A percentile compares a stretch with the other conserved stretches of the same genome.
phyloP scores from a whole-genome alignment of 2,797 vertebrate species.

The Sarcophilus harrisii region DNA sequence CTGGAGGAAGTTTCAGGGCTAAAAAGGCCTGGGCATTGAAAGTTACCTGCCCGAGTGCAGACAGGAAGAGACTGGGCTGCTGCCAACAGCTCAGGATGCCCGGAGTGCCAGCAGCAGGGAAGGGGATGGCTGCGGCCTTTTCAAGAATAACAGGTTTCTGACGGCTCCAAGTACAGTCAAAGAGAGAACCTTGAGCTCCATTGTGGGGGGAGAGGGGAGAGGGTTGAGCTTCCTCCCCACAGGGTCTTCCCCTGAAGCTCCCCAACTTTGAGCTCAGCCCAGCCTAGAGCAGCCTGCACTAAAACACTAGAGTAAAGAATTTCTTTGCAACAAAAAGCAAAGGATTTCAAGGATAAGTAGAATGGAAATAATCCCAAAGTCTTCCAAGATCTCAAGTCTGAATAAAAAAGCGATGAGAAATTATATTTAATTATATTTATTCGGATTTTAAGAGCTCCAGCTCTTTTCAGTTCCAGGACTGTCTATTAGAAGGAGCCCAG shows the following conservation, averaged over 20 bases:
- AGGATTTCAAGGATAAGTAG: slow-evolving; percentile 77
- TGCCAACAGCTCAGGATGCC: slow-evolving; percentile 1
- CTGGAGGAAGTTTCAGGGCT: not conserved
- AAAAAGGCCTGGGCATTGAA: not conserved
- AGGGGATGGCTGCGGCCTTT: not conserved
- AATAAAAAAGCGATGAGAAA: slow-evolving; percentile 60
- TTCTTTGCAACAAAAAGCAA: slow-evolving; percentile 77
- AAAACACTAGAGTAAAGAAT: slow-evolving; percentile 75
- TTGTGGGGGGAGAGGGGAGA: not conserved
- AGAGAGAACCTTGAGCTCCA: not conserved
- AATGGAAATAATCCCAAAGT: slow-evolving; percentile 66
- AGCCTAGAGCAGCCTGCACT: not conserved
- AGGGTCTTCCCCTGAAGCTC: not conserved
- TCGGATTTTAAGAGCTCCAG: slow-evolving; percentile 47
- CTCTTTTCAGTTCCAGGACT: slow-evolving; percentile 61
- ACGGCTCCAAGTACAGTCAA: not conserved
- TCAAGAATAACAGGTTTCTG: not conserved
- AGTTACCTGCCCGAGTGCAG: not conserved
- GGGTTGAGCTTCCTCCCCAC: not conserved
- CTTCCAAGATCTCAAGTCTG: slow-evolving; percentile 74
- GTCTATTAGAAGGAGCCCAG: slow-evolving; percentile 52
- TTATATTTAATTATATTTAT: slow-evolving; percentile 66
- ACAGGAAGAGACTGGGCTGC: slow-evolving; percentile 12
- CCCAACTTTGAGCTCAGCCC: not conserved
- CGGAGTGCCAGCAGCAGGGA: not conserved